phyloP scores from a whole-genome alignment of 1,140 invertebrate species.

The Neodiprion fabricii region DNA sequence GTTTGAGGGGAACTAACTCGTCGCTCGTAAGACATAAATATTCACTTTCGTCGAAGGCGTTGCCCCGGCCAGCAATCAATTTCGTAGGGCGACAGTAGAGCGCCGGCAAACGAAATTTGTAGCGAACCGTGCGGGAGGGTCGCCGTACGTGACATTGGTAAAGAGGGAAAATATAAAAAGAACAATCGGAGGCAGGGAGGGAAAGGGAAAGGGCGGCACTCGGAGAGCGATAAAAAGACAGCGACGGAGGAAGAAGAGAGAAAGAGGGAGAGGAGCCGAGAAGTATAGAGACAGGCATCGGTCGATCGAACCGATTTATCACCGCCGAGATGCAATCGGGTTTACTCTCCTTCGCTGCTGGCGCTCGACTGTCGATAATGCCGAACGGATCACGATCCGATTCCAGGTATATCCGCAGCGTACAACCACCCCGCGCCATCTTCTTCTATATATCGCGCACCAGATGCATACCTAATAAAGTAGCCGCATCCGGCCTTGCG shows the following conservation, averaged over 20 bases:
- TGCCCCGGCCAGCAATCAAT: background rate
- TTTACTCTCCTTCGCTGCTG: constrained; percentile 41
- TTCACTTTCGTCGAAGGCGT: constrained; percentile 6
- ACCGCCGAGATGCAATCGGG: constrained; percentile 58
- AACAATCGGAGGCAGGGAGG: background rate
- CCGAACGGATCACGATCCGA: constrained; percentile 40
- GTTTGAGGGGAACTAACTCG: background rate
- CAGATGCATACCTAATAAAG: constrained; percentile 57
- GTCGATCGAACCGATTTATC: constrained; percentile 56
- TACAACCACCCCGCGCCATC: constrained; percentile 16
- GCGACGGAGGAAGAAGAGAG: constrained; percentile 29
- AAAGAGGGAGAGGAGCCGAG: constrained; percentile 31
- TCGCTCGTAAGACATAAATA: constrained; percentile 2
- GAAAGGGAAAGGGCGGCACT: constrained; percentile 30
- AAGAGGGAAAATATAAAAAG: constrained; percentile 24
- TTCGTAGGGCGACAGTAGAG: constrained; percentile 21
- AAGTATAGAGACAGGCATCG: background rate
- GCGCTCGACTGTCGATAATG: constrained; percentile 57
- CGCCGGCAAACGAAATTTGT: constrained; percentile 52
- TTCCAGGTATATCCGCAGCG: constrained; percentile 11
- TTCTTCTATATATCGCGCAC: constrained; percentile 12
- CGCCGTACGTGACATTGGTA: constrained; percentile 21
- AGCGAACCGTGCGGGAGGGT: constrained; percentile 53
- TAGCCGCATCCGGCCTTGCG: constrained; percentile 36
- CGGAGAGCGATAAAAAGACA: constrained; percentile 32